Evolutionary conservation across 1,140 invertebrate species (phyloP).

Genomic region (Drosophila virilis): DNA sequence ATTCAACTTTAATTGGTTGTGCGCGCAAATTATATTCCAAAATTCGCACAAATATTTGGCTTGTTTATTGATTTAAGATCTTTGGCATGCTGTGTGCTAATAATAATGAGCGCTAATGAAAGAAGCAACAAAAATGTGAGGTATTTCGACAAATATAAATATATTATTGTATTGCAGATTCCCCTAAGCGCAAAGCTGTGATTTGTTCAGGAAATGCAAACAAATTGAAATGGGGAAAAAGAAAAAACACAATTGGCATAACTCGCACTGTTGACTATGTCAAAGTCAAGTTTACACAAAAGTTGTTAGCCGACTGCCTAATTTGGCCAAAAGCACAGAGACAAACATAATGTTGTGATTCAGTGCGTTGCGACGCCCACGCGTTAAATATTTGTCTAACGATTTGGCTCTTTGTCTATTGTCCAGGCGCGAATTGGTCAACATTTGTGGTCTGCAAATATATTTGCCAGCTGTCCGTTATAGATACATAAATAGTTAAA

Average conservation of each 20-base stretch:
- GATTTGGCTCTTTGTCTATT: constrained; percentile 13
- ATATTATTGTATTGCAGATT: constrained; percentile 26
- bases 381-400: constrained; percentile 31
- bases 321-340: constrained; percentile 39
- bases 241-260: background rate
- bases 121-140: constrained; percentile 1
- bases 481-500: background rate
- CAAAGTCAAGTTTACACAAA: constrained; percentile 53
- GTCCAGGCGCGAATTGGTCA: constrained; percentile 10
- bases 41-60: constrained; percentile 45
- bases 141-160: constrained; percentile 11
- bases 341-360: constrained; percentile 9
- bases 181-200: constrained; percentile 14
- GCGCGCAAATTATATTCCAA: constrained; percentile 55
- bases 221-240: constrained; percentile 1
- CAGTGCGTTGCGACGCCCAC: constrained; percentile 38
- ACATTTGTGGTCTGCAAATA: constrained; percentile 21
- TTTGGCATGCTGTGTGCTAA: constrained; percentile 36
- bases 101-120: constrained; percentile 21
- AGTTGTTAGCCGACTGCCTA: constrained; percentile 22
- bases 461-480: background rate
- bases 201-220: constrained; percentile 48
- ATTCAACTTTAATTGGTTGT: constrained; percentile 49
- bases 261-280: constrained; percentile 21
- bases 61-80: constrained; percentile 45